phyloP scores from a whole-genome alignment of 1,140 invertebrate species.

The Cryptotermes secundus region DNA sequence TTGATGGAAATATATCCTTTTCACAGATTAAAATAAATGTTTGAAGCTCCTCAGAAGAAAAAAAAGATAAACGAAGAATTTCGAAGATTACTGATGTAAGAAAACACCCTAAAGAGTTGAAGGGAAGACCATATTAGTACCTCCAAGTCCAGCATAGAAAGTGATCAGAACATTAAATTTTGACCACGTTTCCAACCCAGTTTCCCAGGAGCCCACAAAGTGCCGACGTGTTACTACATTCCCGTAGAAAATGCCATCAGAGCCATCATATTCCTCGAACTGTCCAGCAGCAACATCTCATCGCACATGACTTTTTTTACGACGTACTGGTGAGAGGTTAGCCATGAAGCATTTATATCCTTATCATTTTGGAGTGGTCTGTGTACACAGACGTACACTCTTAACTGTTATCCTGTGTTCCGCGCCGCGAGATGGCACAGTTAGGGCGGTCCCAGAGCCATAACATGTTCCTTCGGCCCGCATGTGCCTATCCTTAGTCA shows the following conservation, averaged over 20 bases:
- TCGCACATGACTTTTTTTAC: not conserved
- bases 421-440: not conserved
- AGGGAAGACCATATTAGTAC: not conserved
- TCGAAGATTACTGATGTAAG: not conserved
- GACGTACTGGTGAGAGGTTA: not conserved
- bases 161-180: not conserved
- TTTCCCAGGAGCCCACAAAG: not conserved
- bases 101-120: not conserved
- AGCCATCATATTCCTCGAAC: constrained; percentile 4
- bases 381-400: not conserved
- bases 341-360: constrained; percentile 5
- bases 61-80: not conserved
- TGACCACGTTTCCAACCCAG: not conserved
- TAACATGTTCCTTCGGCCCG: not conserved
- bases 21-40: constrained; percentile 11
- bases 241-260: not conserved
- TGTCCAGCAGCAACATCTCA: not conserved
- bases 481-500: not conserved
- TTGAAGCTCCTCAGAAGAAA: not conserved
- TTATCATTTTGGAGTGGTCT: not conserved
- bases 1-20: not conserved
- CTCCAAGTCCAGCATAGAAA: not conserved
- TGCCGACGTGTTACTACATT: not conserved
- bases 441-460: not conserved
- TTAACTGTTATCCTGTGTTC: not conserved